Evolutionary conservation across 1,140 invertebrate genomes (phyloP).

Genomic region (Meloidogyne hapla): DNA sequence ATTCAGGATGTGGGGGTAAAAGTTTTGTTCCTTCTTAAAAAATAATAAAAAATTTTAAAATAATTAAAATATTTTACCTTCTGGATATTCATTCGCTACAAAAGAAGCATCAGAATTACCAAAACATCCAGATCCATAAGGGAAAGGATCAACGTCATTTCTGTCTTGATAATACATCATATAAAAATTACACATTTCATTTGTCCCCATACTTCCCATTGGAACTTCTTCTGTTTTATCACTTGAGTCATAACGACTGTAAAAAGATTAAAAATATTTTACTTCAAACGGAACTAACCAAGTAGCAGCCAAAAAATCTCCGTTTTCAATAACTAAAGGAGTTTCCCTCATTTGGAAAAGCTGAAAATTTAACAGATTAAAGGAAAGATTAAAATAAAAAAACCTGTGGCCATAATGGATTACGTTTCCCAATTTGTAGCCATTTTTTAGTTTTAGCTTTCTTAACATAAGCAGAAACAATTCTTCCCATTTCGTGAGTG

Average conservation of each 20-base stretch:
- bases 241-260: conserved; percentile 56
- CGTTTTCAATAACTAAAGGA: conserved; percentile 48
- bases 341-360: conserved; percentile 48
- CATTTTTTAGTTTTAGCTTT: conserved; percentile 47
- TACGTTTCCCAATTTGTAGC: conserved; percentile 64
- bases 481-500: conserved; percentile 62
- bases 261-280: background rate
- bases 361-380: conserved; percentile 30
- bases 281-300: conserved; percentile 34
- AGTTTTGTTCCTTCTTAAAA: conserved; percentile 49
- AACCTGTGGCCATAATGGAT: conserved; percentile 65
- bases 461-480: conserved; percentile 62
- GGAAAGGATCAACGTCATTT: conserved; percentile 55
- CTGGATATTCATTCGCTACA: conserved; percentile 51
- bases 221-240: conserved; percentile 52
- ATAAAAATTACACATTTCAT: conserved; percentile 65
- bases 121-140: conserved; percentile 55
- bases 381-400: background rate
- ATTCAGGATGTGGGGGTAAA: conserved; percentile 58
- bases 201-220: conserved; percentile 58
- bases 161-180: conserved; percentile 63
- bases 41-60: background rate
- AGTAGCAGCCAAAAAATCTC: conserved; percentile 60
- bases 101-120: conserved; percentile 26
- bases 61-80: conserved; percentile 10